Conservation (phyloP, 37 sponge, comb jelly and placozoan genomes). For the Chondrosia reniformis region DNA sequence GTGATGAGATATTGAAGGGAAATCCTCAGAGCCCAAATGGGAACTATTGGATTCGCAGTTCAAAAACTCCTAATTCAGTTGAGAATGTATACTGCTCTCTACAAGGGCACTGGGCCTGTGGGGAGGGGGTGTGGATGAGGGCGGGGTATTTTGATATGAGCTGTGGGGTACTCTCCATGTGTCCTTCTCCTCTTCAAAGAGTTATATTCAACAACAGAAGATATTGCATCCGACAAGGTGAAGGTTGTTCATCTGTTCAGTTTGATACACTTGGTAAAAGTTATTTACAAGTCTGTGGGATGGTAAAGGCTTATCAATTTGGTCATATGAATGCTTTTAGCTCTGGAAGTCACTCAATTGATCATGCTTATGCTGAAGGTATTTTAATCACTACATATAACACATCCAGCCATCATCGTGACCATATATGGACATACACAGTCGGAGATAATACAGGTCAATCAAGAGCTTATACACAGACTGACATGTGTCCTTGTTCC, state of each 20-base stretch:
- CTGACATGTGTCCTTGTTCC: neutral
- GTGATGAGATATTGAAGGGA: conserved; percentile 5
- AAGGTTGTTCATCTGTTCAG: neutral
- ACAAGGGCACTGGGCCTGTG: conserved; percentile 12
- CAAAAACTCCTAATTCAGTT: neutral
- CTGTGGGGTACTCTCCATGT: too few relatives aligned
- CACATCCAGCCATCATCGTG: neutral
- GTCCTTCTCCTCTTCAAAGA: neutral
- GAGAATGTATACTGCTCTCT: conserved; percentile 11
- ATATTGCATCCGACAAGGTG: neutral
- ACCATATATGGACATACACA: neutral
- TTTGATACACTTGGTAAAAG: neutral
- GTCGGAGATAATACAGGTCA: neutral
- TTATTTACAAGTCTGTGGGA: conserved; percentile 11
- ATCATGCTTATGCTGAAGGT: neutral
- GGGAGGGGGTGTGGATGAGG: conserved; percentile 29
- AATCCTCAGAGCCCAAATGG: conserved; percentile 5
- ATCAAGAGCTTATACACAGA: neutral
- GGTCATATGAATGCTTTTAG: neutral
- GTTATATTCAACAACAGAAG: neutral
- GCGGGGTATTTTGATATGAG: conserved; percentile 3
- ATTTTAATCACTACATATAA: neutral
- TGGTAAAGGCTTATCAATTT: conserved; percentile 6
- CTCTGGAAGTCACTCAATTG: too few relatives aligned
- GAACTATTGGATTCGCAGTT: neutral